Base-by-base conservation (phyloP, 2,113 vertebrate species). In the Phylloscopus trochiloides region DNA sequence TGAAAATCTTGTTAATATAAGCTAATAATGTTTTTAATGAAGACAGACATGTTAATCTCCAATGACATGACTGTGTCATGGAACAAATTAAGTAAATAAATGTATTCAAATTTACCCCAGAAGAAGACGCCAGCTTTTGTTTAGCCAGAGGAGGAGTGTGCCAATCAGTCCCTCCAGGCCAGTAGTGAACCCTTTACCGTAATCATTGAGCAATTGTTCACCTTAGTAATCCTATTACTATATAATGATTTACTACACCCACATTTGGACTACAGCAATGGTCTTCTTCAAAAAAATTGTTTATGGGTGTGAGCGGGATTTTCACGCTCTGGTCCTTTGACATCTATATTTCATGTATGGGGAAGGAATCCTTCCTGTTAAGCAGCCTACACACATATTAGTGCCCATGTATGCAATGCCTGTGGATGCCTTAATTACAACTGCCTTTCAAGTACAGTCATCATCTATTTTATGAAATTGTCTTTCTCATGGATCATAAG, bases 181-280 rank as follows among this genome's bases (percentile, higher is more conserved):
- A 76, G 42, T 7, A 47, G n/a, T 32, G 47, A 91, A 68, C 13
- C 88, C 62, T 63, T 87, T 86, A 72, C 50, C 12, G 2, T 75
- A 82, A 91, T 87, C 55, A 75, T 34, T 62, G 74, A 79, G 54
- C 67, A 90, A 90, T 94, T 96, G 74, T 94, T 96, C 90, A 95
- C 62, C 66, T 92, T 91, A 54, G 74, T 90, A 96, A 96, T 94
- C 91, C 91, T 87, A 43, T 96, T 95, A 94, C 38, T 86, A 19
- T 82, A 58, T 58, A 82, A 83, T 76, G 29, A 79, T 85, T 85
- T 82, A 76, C 50, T 83, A 38, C 47, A 88, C 58, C 66, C 85
- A 76, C 67, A 62, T 66, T 21, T 19, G 15, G 67, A 83, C 75
- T 42, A 66, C 50, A 79, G 58, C 62, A 79, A 18, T 85, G 25